A percentile compares a stretch with the other conserved stretches of the same genome.
These are phyloP conservation scores for Drosophila fuyamai DNA, from an alignment of 1,140 invertebrate species.

Conservation along the genomic window DNA sequence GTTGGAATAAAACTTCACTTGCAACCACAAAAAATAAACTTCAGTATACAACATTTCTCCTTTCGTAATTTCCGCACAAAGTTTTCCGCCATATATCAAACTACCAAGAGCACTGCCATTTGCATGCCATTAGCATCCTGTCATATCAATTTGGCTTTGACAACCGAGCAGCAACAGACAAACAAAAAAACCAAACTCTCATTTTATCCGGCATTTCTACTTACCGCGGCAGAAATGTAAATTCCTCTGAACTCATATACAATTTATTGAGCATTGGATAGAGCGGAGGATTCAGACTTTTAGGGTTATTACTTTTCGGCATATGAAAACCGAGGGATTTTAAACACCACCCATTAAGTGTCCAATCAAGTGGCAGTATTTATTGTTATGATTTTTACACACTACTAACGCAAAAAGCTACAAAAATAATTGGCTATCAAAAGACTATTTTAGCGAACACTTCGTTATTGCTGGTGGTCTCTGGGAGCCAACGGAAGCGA, in stretches of 20 bases:
- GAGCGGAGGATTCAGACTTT: conserved; percentile 50
- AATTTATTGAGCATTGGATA: conserved; percentile 60
- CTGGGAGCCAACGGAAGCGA: conserved; percentile 61
- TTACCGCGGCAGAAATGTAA: conserved; percentile 71
- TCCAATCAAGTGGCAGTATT: not conserved
- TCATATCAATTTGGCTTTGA: conserved; percentile 43
- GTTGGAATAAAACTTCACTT: not conserved
- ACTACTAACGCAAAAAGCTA: conserved; percentile 16
- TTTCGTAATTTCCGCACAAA: conserved; percentile 28
- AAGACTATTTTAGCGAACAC: conserved; percentile 49
- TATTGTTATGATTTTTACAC: conserved; percentile 15
- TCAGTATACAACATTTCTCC: not conserved
- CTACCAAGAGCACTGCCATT: conserved; percentile 29
- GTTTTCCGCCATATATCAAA: conserved; percentile 15
- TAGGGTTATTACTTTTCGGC: conserved; percentile 33
- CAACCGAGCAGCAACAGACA: conserved; percentile 12
- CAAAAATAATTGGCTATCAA: conserved; percentile 40
- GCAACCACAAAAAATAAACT: not conserved
- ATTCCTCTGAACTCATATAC: conserved; percentile 72
- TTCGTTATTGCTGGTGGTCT: conserved; percentile 33
- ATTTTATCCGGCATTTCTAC: conserved; percentile 23
- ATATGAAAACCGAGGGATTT: conserved; percentile 21
- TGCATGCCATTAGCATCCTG: conserved; percentile 50
- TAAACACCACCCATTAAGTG: conserved; percentile 26
- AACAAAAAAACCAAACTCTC: not conserved